A percentile compares a stretch with the other conserved stretches of the same genome.
These are phyloP conservation scores for Melanotaenia trifasciata DNA, from an alignment of 2,797 vertebrate species.

Conservation along the genomic window DNA sequence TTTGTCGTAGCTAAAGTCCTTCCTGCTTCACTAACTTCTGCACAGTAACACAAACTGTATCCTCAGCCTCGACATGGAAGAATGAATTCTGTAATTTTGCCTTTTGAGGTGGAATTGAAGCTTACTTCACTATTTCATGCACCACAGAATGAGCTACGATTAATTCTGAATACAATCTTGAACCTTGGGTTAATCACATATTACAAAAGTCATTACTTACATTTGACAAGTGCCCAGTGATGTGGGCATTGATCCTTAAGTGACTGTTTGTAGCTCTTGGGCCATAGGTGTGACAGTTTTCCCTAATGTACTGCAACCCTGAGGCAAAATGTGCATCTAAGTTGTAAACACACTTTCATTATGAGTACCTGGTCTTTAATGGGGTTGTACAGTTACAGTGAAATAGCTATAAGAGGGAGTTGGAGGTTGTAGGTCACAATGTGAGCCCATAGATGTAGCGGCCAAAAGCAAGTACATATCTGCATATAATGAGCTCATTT, in stretches of 20 bases:
- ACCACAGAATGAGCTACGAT: slow-evolving; percentile 71
- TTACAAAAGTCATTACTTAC: slow-evolving; percentile 82
- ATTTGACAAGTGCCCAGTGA: slow-evolving; percentile 74
- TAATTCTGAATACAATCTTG: slow-evolving; percentile 75
- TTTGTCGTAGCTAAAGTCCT: slow-evolving; percentile 58
- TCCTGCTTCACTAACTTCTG: slow-evolving; percentile 66
- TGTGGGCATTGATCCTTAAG: slow-evolving; percentile 60
- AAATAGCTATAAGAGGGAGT: not conserved
- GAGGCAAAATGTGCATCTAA: slow-evolving; percentile 17
- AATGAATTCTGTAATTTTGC: slow-evolving; percentile 73
- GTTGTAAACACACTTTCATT: slow-evolving; percentile 15
- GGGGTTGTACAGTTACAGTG: not conserved
- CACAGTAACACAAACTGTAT: slow-evolving; percentile 60
- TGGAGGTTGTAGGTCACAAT: slow-evolving; percentile 28
- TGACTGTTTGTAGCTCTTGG: slow-evolving; percentile 56
- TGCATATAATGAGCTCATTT: slow-evolving; percentile 37
- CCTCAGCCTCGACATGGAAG: slow-evolving; percentile 65
- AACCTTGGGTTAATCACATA: slow-evolving; percentile 80
- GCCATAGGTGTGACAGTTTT: slow-evolving; percentile 52
- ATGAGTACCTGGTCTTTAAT: not conserved
- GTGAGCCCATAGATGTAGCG: slow-evolving; percentile 29
- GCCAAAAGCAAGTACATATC: slow-evolving; percentile 15
- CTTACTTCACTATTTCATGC: slow-evolving; percentile 68
- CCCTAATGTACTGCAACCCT: slow-evolving; percentile 41
- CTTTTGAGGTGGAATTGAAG: slow-evolving; percentile 79